Conservation (phyloP, 1,140 invertebrate species). For the Ceratina australensis region DNA sequence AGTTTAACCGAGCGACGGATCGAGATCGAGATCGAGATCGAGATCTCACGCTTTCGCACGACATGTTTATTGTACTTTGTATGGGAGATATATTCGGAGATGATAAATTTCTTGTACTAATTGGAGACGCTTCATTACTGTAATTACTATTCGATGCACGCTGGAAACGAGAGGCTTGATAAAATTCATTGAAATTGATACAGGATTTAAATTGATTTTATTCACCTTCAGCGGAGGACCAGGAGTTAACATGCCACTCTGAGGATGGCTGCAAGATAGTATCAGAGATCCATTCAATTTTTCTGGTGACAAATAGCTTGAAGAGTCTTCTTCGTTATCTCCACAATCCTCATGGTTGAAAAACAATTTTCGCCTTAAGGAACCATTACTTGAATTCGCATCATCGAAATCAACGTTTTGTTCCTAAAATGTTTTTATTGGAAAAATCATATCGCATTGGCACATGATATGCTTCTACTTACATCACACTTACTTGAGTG, state of each 20-base stretch:
- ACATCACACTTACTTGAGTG: conserved; percentile 76
- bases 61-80: conserved; percentile 59
- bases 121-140: conserved; percentile 61
- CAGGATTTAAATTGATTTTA: not conserved
- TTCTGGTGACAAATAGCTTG: conserved; percentile 60
- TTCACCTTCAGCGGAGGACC: conserved; percentile 69
- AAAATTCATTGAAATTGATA: not conserved
- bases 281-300: conserved; percentile 55
- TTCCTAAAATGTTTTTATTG: conserved; percentile 59
- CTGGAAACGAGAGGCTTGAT: conserved; percentile 8
- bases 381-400: conserved; percentile 71
- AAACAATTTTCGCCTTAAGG: conserved; percentile 75
- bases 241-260: conserved; percentile 72
- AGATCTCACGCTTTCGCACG: conserved; percentile 65
- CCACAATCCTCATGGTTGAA: conserved; percentile 67
- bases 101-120: conserved; percentile 59
- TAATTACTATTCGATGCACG: conserved; percentile 24
- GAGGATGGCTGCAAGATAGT: conserved; percentile 66
- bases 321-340: conserved; percentile 65
- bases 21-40: no score
- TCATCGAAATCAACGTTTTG: conserved; percentile 74
- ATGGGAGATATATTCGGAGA: conserved; percentile 73
- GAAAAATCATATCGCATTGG: not conserved
- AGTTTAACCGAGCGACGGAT: conserved; percentile 66
- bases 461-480: not conserved